Base-by-base conservation (phyloP, 1,140 invertebrate species). In the Calosoma granatense region DNA sequence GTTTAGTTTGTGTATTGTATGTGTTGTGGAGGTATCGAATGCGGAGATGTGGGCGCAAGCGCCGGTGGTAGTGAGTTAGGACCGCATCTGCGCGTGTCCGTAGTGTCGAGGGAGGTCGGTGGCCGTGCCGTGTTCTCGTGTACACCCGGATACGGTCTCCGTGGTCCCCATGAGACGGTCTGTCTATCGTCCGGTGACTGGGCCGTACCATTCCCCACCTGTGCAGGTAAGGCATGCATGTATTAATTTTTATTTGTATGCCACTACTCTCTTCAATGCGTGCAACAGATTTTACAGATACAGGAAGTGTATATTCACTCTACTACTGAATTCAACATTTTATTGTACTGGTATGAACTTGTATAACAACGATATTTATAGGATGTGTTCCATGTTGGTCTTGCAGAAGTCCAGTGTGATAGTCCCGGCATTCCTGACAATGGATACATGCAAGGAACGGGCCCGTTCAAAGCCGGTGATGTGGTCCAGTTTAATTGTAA, bases 401-500 rank as follows among this genome's bases (percentile, higher is more conserved):
- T 62, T 67, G 36, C 77, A 87, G 89, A 88, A 77, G 88, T 89
- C 26, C 84, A 83, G 61, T 91, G 86, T 67, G 81, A 80, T 59
- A 78, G 79, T 60, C 85, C 86, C 0, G 78, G 78, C 17, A 72
- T 80, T 3, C 88, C 88, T 2, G 78, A 82, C 52, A 86, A 90
- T 64, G 88, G 88, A 22, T 87, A 85, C 70, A 80, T 87, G 55
- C 83, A 83, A 64, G 86, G 85, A 21, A 78, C 76, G 56, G 81
- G 80, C 47, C 84, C 82, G 14, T 90, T 87, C 72, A 80, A 86
- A 65, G 86, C 86, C 19, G 88, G 89, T 14, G 88, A 92, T 69
- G 81, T 91, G 19, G 80, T 91, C 15, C 86, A 91, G 67, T 89
- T 90, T 74, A 86, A 86, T 68, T 94, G 92, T 73, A 84, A 89